Conservation (phyloP, 2,113 vertebrate species). For the Paradoxurus hermaphroditus region DNA sequence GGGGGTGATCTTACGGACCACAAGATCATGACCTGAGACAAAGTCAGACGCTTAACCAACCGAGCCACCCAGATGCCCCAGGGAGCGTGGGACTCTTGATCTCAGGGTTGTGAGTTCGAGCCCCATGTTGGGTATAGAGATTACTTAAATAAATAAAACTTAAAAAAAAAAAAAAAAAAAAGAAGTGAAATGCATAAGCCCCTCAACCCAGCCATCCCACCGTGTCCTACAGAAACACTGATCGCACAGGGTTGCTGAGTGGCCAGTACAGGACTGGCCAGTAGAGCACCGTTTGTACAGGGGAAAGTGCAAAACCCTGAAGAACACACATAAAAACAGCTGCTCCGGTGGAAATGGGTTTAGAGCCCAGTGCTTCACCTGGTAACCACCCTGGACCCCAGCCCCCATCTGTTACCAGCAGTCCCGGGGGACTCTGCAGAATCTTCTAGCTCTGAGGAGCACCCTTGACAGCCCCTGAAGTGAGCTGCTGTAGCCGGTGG, state of each 20-base stretch:
- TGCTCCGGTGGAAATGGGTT: background rate
- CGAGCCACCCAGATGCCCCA: too few species aligned
- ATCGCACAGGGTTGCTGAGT: rapidly evolving
- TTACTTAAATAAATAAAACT: too few species aligned
- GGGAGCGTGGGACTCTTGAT: too few species aligned
- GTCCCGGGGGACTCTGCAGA: background rate
- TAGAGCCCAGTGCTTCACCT: background rate
- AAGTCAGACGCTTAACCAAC: too few species aligned
- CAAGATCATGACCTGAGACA: too few species aligned
- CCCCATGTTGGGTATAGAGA: too few species aligned
- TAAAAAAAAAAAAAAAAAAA: background rate
- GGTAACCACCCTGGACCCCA: background rate
- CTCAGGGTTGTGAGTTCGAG: too few species aligned
- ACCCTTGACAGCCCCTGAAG: background rate
- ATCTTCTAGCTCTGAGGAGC: background rate
- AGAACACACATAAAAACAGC: background rate
- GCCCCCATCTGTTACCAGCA: background rate
- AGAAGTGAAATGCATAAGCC: background rate
- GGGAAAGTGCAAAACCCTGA: background rate
- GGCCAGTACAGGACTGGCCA: background rate
- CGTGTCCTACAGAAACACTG: background rate
- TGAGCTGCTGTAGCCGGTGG: background rate
- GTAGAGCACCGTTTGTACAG: background rate
- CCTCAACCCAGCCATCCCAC: background rate
- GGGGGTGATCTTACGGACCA: too few species aligned